phyloP scores from a whole-genome alignment of 2,113 vertebrate species.

The Ptilorrhoa leucosticta region DNA sequence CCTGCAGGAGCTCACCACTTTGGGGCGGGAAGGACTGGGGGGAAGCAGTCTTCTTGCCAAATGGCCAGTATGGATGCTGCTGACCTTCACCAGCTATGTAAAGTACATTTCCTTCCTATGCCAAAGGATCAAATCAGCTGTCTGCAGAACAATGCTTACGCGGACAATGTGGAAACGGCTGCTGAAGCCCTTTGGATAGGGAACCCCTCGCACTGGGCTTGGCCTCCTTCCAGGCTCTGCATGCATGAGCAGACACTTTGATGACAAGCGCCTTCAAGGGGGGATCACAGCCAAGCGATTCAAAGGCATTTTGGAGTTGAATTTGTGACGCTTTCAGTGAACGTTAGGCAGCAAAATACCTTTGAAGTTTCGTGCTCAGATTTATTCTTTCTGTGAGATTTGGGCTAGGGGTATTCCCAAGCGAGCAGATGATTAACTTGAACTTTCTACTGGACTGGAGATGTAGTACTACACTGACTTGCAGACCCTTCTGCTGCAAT shows the following conservation, averaged over 20 bases:
- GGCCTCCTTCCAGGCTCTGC: not conserved
- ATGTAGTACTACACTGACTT: not conserved
- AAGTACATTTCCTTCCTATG: slow-evolving; percentile 60
- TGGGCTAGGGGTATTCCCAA: not conserved
- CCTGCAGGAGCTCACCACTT: not conserved
- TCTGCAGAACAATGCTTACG: not conserved
- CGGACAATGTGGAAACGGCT: not conserved
- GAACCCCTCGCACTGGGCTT: not conserved
- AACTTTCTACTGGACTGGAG: not conserved
- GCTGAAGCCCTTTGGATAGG: not conserved
- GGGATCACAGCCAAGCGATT: not conserved
- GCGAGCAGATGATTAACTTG: not conserved
- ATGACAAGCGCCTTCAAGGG: not conserved
- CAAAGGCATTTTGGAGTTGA: not conserved
- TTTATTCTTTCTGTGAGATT: not conserved
- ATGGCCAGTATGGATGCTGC: not conserved
- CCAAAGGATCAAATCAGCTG: slow-evolving; percentile 18
- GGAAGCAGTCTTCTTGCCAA: not conserved
- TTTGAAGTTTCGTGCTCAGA: not conserved
- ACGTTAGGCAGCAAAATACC: not conserved
- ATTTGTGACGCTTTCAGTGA: not conserved
- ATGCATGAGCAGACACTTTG: slow-evolving; percentile 1
- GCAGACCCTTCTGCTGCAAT: not conserved
- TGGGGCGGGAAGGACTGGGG: not conserved
- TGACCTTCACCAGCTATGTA: slow-evolving; percentile 35